A percentile compares a stretch with the other conserved stretches of the same genome.
These are phyloP conservation scores for Lordiphosa fenestrarum DNA, from an alignment of 2,888 invertebrate species.

Conservation along the genomic window DNA sequence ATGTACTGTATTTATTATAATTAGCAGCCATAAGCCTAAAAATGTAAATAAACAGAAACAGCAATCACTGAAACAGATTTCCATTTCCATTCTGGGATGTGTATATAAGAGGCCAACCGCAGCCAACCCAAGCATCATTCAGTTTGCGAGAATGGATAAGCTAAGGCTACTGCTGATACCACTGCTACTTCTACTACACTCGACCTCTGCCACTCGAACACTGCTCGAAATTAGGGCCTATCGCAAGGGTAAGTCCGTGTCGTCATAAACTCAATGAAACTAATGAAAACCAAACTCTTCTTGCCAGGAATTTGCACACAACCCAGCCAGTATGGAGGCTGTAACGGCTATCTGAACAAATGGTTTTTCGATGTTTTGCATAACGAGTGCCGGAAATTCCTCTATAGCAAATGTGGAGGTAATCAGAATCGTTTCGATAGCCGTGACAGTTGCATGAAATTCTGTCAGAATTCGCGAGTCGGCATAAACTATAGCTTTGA, in stretches of 20 bases:
- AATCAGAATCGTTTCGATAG: slow-evolving; percentile 23
- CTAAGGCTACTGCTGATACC: no score
- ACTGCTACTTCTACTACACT: no score
- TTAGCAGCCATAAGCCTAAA: slow-evolving; percentile 39
- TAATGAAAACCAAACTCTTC: background rate
- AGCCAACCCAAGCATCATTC: no score
- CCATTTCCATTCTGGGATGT: no score
- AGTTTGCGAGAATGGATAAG: no score
- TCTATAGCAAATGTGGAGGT: slow-evolving; percentile 21
- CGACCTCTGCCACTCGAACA: no score
- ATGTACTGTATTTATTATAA: slow-evolving; percentile 44
- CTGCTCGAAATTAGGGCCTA: no score
- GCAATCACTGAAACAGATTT: background rate
- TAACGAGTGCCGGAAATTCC: slow-evolving; percentile 18
- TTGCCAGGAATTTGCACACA: slow-evolving; percentile 16
- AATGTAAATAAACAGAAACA: slow-evolving; percentile 12
- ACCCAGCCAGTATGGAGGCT: background rate
- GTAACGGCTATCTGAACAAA: background rate
- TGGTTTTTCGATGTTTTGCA: slow-evolving; percentile 17
- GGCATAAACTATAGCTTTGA: background rate
- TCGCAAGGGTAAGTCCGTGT: slow-evolving; percentile 21
- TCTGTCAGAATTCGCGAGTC: slow-evolving; percentile 10
- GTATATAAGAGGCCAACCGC: no score
- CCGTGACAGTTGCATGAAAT: background rate
- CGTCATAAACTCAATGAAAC: no score